Evolutionary conservation across 2,797 vertebrate species (phyloP), one percentile per base, ranked within the genome.

Genomic region (Mareca penelope): DNA sequence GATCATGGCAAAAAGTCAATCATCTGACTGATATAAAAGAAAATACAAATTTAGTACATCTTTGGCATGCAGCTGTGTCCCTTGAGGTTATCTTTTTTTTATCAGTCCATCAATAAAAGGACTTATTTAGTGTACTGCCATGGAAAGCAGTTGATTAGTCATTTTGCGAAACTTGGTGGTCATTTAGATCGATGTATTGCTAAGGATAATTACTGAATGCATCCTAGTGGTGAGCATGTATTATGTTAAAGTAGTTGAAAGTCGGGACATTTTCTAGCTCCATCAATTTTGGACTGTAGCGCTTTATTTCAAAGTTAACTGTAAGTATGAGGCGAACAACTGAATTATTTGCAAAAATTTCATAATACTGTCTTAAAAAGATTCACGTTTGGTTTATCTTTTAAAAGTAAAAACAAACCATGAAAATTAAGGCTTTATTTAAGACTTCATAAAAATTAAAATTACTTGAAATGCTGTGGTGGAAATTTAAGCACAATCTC

Each of bases 401-500:
- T n/a, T 56, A 18, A 19, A 88, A 72, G 7, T 12, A 75, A 35
- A 85, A 82, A 55, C 24, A 78, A 61, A 72, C 39, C 44, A 79
- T 81, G 85, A 35, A 96, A 94, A 89, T 67, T 29, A 80, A 89
- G 22, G 7, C 52, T 94, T 93, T 94, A 84, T 63, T 91, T 88
- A 80, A 95, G 75, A 37, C 61, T 22, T 3, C 53, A 88, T 90
- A 40, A 63, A 96, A 92, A 85, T 96, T 81, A 37, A 89, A 96
- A 59, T 88, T 7, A 77, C 87, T 96, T 97, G 92, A 91, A 94
- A 96, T 88, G 69, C 94, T 82, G 76, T 84, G 94, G 81, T 95
- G 94, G 91, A 96, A 82, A 81, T 80, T 73, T 81, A 88, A 92
- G 71, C 78, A 88, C 68, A 93, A 75, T 67, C 53, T 91, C 89